These are phyloP conservation scores for Cosmia trapezina DNA, from an alignment of 2,888 invertebrate genomes.

Conservation along the genomic window DNA sequence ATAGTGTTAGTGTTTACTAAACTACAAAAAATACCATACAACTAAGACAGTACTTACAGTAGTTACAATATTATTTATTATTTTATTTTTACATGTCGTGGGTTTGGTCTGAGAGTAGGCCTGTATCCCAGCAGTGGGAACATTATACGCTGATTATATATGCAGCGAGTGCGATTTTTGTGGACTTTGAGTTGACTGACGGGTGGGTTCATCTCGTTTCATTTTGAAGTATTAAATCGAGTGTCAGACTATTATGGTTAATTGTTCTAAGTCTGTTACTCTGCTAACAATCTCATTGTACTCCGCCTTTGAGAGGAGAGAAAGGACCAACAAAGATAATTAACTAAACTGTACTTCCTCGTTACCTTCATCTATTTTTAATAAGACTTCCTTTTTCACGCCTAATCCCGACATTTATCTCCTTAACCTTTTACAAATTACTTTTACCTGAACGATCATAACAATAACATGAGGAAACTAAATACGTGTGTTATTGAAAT, in stretches of 20 bases:
- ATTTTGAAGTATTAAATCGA: slow-evolving; percentile 29
- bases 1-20: too few species aligned
- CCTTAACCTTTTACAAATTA: slow-evolving; percentile 51
- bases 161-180: not conserved
- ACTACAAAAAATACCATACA: too few species aligned
- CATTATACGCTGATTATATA: not conserved
- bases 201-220: slow-evolving; percentile 38
- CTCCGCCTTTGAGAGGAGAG: not conserved
- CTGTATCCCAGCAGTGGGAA: not conserved
- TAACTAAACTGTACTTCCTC: not conserved
- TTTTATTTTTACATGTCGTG: too few species aligned
- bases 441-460: slow-evolving; percentile 43
- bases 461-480: slow-evolving; percentile 48
- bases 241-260: slow-evolving; percentile 36
- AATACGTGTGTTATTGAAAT: slow-evolving; percentile 52
- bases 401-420: slow-evolving; percentile 29
- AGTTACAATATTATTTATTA: too few species aligned
- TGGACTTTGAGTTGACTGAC: slow-evolving; percentile 35
- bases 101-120: too few species aligned
- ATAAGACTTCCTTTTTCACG: not conserved
- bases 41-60: too few species aligned
- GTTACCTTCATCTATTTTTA: not conserved
- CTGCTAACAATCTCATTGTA: slow-evolving; percentile 1
- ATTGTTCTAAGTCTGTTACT: slow-evolving; percentile 17
- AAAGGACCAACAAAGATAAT: slow-evolving; percentile 9